Evolutionary conservation across 2,797 vertebrate species (phyloP).

Genomic region (Allobates femoralis): DNA sequence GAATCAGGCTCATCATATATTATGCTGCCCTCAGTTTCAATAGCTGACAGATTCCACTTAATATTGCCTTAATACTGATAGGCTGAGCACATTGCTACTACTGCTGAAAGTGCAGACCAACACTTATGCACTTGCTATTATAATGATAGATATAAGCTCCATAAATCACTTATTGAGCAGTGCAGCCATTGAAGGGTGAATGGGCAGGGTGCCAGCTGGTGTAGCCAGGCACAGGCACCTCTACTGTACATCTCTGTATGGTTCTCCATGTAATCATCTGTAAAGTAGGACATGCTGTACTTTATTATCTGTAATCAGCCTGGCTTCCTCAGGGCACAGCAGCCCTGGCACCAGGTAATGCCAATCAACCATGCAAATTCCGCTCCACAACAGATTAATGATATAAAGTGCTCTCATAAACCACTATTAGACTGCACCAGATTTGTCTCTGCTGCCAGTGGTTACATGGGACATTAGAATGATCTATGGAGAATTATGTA

Average conservation of each 20-base stretch:
- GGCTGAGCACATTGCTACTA: too few species aligned
- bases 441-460: neutral
- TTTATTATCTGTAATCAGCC: conserved; percentile 44
- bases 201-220: neutral
- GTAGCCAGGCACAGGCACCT: neutral
- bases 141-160: too few species aligned
- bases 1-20: too few species aligned
- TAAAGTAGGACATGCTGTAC: conserved; percentile 56
- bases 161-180: too few species aligned
- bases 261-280: conserved; percentile 28
- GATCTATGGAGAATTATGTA: neutral
- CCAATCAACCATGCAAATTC: conserved; percentile 7
- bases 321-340: conserved; percentile 5
- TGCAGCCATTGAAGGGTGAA: neutral
- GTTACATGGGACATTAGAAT: neutral
- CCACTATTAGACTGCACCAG: neutral
- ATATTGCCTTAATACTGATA: too few species aligned
- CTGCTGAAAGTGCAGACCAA: too few species aligned
- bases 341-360: conserved; percentile 25
- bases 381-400: neutral
- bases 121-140: too few species aligned
- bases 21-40: too few species aligned
- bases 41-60: too few species aligned
- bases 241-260: neutral
- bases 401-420: neutral